Conservation (phyloP, 53 echinoderm and acorn worm genomes). For the Holothuria scabra region DNA sequence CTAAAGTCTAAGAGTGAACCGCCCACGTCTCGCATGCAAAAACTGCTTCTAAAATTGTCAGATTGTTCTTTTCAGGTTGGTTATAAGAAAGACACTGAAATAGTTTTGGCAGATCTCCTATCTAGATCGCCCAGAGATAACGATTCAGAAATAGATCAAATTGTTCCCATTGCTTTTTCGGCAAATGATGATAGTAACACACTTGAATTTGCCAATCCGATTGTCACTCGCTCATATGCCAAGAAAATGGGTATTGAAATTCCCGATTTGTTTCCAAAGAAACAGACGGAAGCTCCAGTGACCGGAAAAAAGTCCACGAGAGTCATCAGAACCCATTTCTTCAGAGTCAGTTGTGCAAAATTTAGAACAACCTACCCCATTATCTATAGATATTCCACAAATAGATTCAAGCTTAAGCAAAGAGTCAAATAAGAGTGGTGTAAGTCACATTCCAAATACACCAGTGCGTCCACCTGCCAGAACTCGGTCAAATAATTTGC, state of each 20-base stretch:
- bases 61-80: constrained; percentile 53
- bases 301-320: too few species aligned
- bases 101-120: constrained; percentile 62
- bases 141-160: constrained; percentile 23
- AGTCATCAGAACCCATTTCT: neutral
- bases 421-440: neutral
- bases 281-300: neutral
- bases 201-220: neutral
- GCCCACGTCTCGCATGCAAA: constrained; percentile 45
- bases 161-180: neutral
- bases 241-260: constrained; percentile 16
- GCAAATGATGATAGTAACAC: neutral
- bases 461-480: neutral
- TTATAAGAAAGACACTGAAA: constrained; percentile 63
- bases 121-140: constrained; percentile 9
- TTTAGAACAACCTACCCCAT: neutral
- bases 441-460: neutral
- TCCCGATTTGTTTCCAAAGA: neutral
- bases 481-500: neutral
- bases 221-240: constrained; percentile 1
- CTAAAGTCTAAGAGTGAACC: constrained; percentile 58
- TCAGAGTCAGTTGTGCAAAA: neutral
- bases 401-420: neutral
- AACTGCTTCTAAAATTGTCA: constrained; percentile 50
- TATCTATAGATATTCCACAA: neutral